Conservation (phyloP, 2,888 invertebrate species). For the Athalia rosae region DNA sequence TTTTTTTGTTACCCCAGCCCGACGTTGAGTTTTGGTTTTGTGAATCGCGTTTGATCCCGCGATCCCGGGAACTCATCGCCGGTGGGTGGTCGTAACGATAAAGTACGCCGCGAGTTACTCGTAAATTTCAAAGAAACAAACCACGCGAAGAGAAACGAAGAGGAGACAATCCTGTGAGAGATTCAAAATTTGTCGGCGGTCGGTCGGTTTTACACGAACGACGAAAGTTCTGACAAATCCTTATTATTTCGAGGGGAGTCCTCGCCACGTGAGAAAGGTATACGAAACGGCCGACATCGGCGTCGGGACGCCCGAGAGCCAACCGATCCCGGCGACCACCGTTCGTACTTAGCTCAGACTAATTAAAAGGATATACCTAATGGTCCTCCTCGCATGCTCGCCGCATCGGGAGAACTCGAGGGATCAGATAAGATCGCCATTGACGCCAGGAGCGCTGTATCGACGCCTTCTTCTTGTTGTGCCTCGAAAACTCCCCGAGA, state of each 20-base stretch:
- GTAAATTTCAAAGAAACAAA: too few relatives aligned
- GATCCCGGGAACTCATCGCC: too few relatives aligned
- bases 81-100: too few relatives aligned
- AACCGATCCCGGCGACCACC: constrained; percentile 54
- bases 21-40: too few relatives aligned
- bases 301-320: constrained; percentile 42
- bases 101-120: too few relatives aligned
- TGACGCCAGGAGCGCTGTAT: constrained; percentile 57
- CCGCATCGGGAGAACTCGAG: constrained; percentile 26
- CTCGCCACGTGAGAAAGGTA: constrained; percentile 24
- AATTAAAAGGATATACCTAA: constrained; percentile 70
- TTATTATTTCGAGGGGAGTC: constrained; percentile 39
- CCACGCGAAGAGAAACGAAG: too few relatives aligned
- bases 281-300: not conserved
- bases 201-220: not conserved
- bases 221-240: constrained; percentile 39
- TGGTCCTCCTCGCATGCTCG: constrained; percentile 49
- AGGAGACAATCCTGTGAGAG: constrained; percentile 25
- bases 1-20: too few relatives aligned
- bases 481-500: not conserved
- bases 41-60: too few relatives aligned
- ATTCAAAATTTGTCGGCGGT: constrained; percentile 35
- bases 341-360: constrained; percentile 62
- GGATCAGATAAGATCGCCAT: constrained; percentile 61
- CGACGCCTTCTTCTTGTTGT: constrained; percentile 18